Percentiles rank a stretch among this genome's conserved stretches.
These are phyloP conservation scores for Temnothorax curvispinosus DNA, from an alignment of 1,140 invertebrate species.

Conservation along the genomic window DNA sequence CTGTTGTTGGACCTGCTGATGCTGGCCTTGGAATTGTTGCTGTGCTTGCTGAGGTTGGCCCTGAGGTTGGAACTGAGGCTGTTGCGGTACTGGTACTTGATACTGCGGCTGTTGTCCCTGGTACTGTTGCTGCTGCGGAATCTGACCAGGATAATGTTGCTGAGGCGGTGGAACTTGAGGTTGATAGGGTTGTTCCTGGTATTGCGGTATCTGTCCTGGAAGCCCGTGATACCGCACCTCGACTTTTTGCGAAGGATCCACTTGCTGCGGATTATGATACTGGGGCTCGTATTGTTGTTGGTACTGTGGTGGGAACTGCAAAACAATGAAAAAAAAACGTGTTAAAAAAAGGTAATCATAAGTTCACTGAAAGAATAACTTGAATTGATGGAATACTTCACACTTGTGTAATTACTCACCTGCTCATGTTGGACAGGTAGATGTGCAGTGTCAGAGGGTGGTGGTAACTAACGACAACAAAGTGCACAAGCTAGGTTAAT, in stretches of 20 bases:
- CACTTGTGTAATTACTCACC: constrained; percentile 62
- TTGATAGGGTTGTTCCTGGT: constrained; percentile 62
- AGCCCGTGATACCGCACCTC: too few species aligned
- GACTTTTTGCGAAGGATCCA: constrained; percentile 47
- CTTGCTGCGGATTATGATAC: constrained; percentile 39
- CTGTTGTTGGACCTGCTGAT: constrained; percentile 38
- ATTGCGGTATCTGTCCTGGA: constrained; percentile 59
- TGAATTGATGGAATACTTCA: constrained; percentile 1
- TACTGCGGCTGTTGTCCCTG: constrained; percentile 57
- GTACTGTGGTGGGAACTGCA: constrained; percentile 63
- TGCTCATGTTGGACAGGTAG: constrained; percentile 63
- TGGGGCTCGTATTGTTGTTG: constrained; percentile 62
- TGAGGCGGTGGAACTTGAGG: constrained; percentile 64
- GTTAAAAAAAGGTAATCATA: background rate
- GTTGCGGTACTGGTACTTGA: constrained; percentile 60
- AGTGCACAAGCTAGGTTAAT: constrained; percentile 79
- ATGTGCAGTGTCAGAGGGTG: constrained; percentile 66
- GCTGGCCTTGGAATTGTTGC: constrained; percentile 57
- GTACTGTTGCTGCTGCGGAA: constrained; percentile 62
- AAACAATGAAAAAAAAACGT: background rate
- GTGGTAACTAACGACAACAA: constrained; percentile 77
- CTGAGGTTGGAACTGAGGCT: constrained; percentile 15
- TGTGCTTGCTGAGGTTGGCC: constrained; percentile 44
- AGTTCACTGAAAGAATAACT: background rate
- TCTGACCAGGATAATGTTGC: constrained; percentile 64